These are phyloP conservation scores for Sipha maydis DNA, from an alignment of 2,888 invertebrate genomes.

Conservation along the genomic window DNA sequence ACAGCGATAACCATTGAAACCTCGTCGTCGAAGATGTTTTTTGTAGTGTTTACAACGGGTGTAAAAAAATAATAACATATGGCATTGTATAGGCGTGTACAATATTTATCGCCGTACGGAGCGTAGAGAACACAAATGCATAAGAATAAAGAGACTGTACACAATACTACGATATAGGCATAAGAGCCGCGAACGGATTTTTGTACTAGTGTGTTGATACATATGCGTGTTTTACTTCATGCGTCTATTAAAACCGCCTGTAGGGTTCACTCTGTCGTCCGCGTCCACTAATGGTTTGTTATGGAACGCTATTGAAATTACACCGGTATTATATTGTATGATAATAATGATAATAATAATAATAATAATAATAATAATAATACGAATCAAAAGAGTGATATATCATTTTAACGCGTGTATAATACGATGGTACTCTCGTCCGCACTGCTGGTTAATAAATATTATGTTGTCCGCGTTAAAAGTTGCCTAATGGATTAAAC, in stretches of 20 bases:
- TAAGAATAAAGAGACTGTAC: too few species aligned
- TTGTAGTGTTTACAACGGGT: too few species aligned
- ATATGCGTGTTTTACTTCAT: not conserved
- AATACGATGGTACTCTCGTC: conserved; percentile 1
- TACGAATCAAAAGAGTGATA: conserved; percentile 49
- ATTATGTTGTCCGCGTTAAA: conserved; percentile 25
- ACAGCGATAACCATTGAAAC: too few species aligned
- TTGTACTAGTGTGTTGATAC: not conserved
- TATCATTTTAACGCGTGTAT: conserved; percentile 30
- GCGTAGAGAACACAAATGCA: too few species aligned
- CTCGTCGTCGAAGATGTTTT: too few species aligned
- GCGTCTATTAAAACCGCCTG: conserved; percentile 46
- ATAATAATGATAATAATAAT: conserved; percentile 9
- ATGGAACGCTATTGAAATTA: conserved; percentile 48
- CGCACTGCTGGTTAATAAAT: not conserved
- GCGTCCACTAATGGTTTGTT: conserved; percentile 53
- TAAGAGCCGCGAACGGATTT: too few species aligned
- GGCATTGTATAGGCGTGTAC: too few species aligned
- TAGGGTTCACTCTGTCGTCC: conserved; percentile 47
- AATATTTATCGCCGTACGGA: too few species aligned
- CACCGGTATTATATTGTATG: not conserved
- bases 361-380: conserved; percentile 23
- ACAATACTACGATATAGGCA: too few species aligned
- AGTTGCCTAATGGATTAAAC: conserved; percentile 32
- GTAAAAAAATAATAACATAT: too few species aligned